Base-by-base conservation (phyloP, 2,888 invertebrate species). In the Gibbula magus region DNA sequence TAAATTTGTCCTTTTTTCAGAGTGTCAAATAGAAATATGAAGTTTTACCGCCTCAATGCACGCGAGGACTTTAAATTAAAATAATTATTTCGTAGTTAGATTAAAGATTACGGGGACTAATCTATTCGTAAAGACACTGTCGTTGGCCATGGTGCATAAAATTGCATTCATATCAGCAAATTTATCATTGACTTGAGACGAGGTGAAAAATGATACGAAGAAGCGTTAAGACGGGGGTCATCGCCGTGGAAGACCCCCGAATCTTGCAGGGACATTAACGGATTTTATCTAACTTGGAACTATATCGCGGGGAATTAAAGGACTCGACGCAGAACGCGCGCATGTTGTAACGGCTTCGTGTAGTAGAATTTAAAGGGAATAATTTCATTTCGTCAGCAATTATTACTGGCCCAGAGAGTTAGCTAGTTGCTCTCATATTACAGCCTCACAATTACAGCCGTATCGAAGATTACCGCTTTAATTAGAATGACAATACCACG, bases 401-500 rank as follows among this genome's bases (percentile, higher is more conserved):
- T 76, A 79, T 79, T 32, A 53, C 67, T 79, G 52, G 61, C 73
- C 53, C 51, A 8, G 45, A 32, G 66, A 75, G 54, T 79, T 67
- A 20, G 35, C 39, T 75, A 22, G 75, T 35, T 25, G 79, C 75
- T 61, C 74, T 79, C 81, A 74, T 56, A 75, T 84, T 84, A 80
- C 82, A 78, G 73, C 35, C 61, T 80, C 76, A 82, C 85, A 84
- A 84, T 85, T 83, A 82, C 79, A 77, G 75, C 73, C 54, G 79
- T 82, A 84, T 85, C 75, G 80, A 77, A 80, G 83, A 85, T 84
- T 83, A 84, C 81, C 52, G 79, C 78, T 82, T 83, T 83, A 81
- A 85, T 85, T 84, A 84, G 81, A 84, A 84, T 83, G 75, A 85
- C 84, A 85, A 85, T 80, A 81, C 80, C 75, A 66, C 29, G 61